Evolutionary conservation across 2,888 invertebrate genomes (phyloP).

Genomic region (Acanthococcus lagerstroemiae): DNA sequence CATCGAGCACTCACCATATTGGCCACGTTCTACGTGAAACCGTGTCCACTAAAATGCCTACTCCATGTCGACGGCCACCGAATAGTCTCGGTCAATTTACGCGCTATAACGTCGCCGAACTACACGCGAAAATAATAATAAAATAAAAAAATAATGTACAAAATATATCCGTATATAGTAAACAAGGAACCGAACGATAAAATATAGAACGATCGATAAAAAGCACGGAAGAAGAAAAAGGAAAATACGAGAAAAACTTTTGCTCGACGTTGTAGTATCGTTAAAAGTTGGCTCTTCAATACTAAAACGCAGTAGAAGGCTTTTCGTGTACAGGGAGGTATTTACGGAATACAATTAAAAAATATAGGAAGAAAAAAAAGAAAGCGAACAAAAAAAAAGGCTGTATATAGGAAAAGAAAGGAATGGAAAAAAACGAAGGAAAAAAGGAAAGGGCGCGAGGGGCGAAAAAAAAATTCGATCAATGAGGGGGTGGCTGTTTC

Average conservation of each 20-base stretch:
- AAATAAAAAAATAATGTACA: not conserved
- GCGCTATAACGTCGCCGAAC: too few species aligned
- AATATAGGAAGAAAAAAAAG: slow-evolving; percentile 13
- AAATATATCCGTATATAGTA: too few species aligned
- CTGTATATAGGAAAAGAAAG: not conserved
- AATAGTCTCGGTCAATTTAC: too few species aligned
- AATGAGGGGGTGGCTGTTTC: slow-evolving; percentile 20
- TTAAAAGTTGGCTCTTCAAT: slow-evolving; percentile 27
- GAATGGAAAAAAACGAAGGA: not conserved
- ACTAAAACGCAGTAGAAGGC: slow-evolving; percentile 26
- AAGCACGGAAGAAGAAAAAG: slow-evolving; percentile 26
- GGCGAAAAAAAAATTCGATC: slow-evolving; percentile 11
- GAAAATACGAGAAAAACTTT: slow-evolving; percentile 27
- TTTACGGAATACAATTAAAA: slow-evolving; percentile 29
- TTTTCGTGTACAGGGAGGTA: slow-evolving; percentile 25
- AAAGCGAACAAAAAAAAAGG: not conserved
- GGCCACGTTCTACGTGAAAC: too few species aligned
- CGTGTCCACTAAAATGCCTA: too few species aligned
- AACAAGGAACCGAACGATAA: slow-evolving; percentile 28
- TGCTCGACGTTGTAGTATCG: slow-evolving; percentile 18
- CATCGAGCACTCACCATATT: too few species aligned
- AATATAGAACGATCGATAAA: slow-evolving; percentile 28
- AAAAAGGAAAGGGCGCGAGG: not conserved
- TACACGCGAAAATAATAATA: slow-evolving; percentile 3
- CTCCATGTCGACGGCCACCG: too few species aligned